Conservation (phyloP, 2,888 invertebrate genomes). For the Ophion obscuratus region DNA sequence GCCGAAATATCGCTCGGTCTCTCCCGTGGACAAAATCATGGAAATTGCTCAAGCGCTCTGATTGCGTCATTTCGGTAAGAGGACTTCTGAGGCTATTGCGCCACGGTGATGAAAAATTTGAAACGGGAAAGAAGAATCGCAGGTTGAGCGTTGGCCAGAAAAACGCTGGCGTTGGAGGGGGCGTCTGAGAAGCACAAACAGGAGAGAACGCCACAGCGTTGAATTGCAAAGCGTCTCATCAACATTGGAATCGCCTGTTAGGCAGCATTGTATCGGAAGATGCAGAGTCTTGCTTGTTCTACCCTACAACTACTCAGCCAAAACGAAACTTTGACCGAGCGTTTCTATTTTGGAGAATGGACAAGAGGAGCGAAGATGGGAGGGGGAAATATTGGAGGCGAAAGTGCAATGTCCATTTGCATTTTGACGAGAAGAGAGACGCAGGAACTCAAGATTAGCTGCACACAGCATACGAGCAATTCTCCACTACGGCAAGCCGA, state of each 20-base stretch:
- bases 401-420: background rate
- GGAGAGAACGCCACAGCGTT: conserved; percentile 9
- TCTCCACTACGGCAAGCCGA: too few species aligned
- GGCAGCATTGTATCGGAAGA: conserved; percentile 25
- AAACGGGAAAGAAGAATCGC: too few species aligned
- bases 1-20: background rate
- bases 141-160: too few species aligned
- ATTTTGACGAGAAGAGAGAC: too few species aligned
- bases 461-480: too few species aligned
- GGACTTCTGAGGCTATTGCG: background rate
- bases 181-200: background rate
- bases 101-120: background rate
- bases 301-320: background rate
- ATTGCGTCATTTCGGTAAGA: background rate
- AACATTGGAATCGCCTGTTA: conserved; percentile 50
- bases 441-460: too few species aligned
- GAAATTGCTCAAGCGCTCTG: background rate
- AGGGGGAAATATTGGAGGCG: background rate
- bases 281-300: background rate
- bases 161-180: background rate
- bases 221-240: conserved; percentile 61
- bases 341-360: background rate
- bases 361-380: too few species aligned
- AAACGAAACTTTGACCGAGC: background rate
- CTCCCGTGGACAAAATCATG: background rate